These are phyloP conservation scores for Leptodactylus fallax DNA, from an alignment of 2,797 vertebrate species.

Conservation along the genomic window DNA sequence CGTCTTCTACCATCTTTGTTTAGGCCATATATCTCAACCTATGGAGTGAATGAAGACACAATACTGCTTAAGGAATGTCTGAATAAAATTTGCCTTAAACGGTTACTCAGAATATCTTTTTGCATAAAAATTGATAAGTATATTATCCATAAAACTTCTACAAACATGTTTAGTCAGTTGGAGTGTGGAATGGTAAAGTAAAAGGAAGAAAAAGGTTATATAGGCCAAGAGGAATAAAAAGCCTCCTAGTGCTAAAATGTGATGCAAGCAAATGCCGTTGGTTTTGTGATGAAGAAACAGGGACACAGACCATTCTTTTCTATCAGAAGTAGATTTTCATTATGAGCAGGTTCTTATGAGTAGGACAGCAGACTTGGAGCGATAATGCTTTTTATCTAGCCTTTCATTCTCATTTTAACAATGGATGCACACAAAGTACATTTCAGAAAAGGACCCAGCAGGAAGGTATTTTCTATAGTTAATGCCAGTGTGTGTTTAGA, in stretches of 20 bases:
- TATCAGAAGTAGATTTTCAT: constrained; percentile 58
- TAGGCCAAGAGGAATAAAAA: constrained; percentile 30
- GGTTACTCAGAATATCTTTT: not conserved
- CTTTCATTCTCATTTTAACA: constrained; percentile 65
- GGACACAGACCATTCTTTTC: constrained; percentile 48
- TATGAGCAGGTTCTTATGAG: constrained; percentile 51
- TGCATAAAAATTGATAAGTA: not conserved
- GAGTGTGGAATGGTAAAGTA: not conserved
- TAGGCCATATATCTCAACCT: no score
- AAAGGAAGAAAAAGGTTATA: constrained; percentile 31
- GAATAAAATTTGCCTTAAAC: not conserved
- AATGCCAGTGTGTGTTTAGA: constrained; percentile 61
- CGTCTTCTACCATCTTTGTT: no score
- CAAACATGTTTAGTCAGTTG: not conserved
- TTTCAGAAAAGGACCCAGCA: constrained; percentile 42
- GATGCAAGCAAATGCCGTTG: constrained; percentile 42
- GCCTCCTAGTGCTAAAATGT: constrained; percentile 29
- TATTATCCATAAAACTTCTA: not conserved
- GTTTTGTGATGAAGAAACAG: constrained; percentile 61
- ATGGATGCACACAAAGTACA: constrained; percentile 54
- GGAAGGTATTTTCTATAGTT: constrained; percentile 49
- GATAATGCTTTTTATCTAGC: constrained; percentile 50
- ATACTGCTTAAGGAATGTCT: not conserved
- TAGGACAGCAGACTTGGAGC: constrained; percentile 53
- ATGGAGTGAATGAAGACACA: not conserved